Evolutionary conservation across 1,140 invertebrate species (phyloP), one percentile per base, ranked within the genome.

Genomic region (Eueides isabella): DNA sequence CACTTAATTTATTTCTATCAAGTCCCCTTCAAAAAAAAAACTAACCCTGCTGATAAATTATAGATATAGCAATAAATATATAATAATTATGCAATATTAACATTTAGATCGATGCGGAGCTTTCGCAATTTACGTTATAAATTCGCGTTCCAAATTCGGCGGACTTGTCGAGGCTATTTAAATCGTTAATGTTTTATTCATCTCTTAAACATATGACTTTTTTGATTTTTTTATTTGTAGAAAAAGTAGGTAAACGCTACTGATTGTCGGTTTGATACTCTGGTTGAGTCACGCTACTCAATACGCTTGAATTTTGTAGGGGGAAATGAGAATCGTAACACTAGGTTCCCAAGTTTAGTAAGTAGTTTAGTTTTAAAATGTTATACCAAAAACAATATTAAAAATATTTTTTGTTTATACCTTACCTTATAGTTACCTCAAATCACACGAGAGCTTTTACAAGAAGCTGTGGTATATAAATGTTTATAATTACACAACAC

Each of bases 401-500:
- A n/a, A n/a, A n/a, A n/a, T n/a, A n/a, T n/a, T n/a, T n/a, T n/a
- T 38, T 38, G n/a, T 38, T 14, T 16, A 16, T 14, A 5, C 16
- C 14, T 16, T 38, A 38, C 4, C 14, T 38, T n/a, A 14, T 16
- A 38, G 4, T 55, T 19, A 55, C 1, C 0, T 55, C 12, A 55
- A 55, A 55, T 11, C 41, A 48, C 7, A 48, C n/a, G 7, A 4
- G 26, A 55, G 48, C 48, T 55, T 26, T 26, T 55, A 55, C 48
- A 11, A 23, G 11, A 55, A 55, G 19, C 7, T 2, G 48, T 55
- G 48, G 48, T 61, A 69, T 31, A 69, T 19, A 71, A 19, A 64
- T 11, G 26, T 61, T 63, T 35, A 41, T 71, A 48, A 75, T 75
- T 76, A 72, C 70, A 76, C 75, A n/a, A 67, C 71, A 72, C 65